Base-by-base conservation (phyloP, 2,888 invertebrate genomes). In the Crepidodera aurea region DNA sequence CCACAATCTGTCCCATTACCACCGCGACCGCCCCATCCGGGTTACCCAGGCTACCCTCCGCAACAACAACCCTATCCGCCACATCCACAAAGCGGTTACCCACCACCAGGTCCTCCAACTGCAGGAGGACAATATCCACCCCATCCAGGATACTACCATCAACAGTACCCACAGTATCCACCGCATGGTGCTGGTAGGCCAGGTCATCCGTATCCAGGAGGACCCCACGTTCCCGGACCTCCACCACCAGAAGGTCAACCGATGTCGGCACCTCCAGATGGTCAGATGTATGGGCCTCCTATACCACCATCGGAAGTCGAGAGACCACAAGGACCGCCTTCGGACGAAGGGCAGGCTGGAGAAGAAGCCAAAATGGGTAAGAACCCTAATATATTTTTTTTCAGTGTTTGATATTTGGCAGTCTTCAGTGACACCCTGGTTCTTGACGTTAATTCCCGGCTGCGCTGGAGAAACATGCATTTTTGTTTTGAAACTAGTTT, bases 11-110 rank as follows among this genome's bases (percentile, higher is more conserved):
- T 84, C 13, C 84, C 84, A 0, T 72, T 85, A 40, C 84, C 85
- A 10, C 84, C 85, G 6, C 75, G 85, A 60, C 85, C 85, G 1
- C 85, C 85, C 0, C 85, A 85, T 77, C 84, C 84, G 0, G 80
- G 82, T 3, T 84, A 84, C 56, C 68, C 10, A 69, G 69, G 53
- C 79, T 82, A 2, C 81, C 82, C n/a, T 59, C 64, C 18, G 32
- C 60, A 1, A 8, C 60, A 16, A 40, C 40, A 40, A 40, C 40
- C 40, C 6, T 40, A 40, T 18, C 40, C 40, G n/a, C 40, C 40
- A 18, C 40, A 40, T 18, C 10, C 18, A 2, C 40, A 40, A 40
- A 18, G 42, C 6, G 42, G 54, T 22, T 54, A 54, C 27, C 54
- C 57, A 56, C 56, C 72, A 71, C 46, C 56, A 62, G 84, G 84